phyloP scores from a whole-genome alignment of 2,888 invertebrate species.

The Venustoraphidia nigricollis region DNA sequence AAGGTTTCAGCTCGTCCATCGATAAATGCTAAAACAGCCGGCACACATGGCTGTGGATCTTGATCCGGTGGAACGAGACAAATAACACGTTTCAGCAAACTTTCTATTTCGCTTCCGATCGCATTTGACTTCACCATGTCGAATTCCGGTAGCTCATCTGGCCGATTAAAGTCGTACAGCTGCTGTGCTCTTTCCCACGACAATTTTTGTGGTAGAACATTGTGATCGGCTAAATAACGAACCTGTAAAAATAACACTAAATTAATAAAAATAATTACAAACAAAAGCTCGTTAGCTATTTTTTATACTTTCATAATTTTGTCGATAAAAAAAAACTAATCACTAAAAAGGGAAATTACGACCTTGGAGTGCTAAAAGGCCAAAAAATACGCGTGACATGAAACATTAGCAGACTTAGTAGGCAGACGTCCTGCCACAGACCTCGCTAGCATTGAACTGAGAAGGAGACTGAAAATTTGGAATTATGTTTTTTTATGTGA shows the following conservation, averaged over 20 bases:
- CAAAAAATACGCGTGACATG: too few species aligned
- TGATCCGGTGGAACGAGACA: slow-evolving; percentile 49
- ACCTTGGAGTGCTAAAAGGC: too few species aligned
- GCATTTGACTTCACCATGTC: slow-evolving; percentile 59
- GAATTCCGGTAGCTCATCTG: slow-evolving; percentile 63
- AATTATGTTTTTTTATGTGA: too few species aligned
- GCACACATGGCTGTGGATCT: slow-evolving; percentile 45
- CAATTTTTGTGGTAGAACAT: slow-evolving; percentile 48
- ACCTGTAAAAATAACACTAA: slow-evolving; percentile 21
- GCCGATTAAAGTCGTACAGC: slow-evolving; percentile 67
- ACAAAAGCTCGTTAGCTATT: slow-evolving; percentile 14
- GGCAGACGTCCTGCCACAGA: too few species aligned
- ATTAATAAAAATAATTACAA: slow-evolving; percentile 12
- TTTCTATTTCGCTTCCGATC: slow-evolving; percentile 70
- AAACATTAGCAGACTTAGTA: too few species aligned
- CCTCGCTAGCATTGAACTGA: too few species aligned
- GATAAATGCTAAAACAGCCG: slow-evolving; percentile 50
- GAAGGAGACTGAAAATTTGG: too few species aligned
- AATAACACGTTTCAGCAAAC: slow-evolving; percentile 53
- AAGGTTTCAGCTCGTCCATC: slow-evolving; percentile 39
- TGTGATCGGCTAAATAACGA: slow-evolving; percentile 61
- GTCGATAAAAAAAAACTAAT: too few species aligned
- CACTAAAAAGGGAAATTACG: too few species aligned
- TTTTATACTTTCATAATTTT: too few species aligned
- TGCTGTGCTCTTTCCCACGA: slow-evolving; percentile 62